Percentiles rank a stretch among this genome's conserved stretches.
phyloP scores from a whole-genome alignment of 2,888 invertebrate species.

The Trichogramma evanescens region DNA sequence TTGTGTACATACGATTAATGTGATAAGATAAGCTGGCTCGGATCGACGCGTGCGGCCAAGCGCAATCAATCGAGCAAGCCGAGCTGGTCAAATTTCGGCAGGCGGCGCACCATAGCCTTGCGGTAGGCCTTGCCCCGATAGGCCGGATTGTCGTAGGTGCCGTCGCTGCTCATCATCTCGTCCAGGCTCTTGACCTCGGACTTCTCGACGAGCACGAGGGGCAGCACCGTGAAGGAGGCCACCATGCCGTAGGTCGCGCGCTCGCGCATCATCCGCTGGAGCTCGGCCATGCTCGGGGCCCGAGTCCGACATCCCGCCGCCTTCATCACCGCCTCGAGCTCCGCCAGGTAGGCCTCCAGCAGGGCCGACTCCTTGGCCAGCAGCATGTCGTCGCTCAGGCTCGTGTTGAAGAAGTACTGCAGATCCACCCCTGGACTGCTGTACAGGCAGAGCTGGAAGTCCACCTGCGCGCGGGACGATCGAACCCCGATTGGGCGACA shows the following conservation, averaged over 20 bases:
- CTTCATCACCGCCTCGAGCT: conserved; percentile 30
- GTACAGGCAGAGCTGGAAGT: conserved; percentile 48
- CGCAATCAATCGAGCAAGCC: conserved; percentile 32
- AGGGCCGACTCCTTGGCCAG: conserved; percentile 25
- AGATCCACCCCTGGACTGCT: conserved; percentile 47
- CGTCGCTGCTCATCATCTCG: conserved; percentile 29
- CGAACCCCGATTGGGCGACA: background rate
- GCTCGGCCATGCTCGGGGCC: conserved; percentile 29
- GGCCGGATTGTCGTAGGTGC: conserved; percentile 22
- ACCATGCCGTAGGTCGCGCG: conserved; percentile 28
- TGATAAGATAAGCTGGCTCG: too few relatives aligned
- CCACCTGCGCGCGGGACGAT: conserved; percentile 43
- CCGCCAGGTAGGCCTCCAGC: conserved; percentile 30
- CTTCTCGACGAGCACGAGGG: conserved; percentile 32
- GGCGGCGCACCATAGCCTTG: conserved; percentile 27
- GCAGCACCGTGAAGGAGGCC: conserved; percentile 29
- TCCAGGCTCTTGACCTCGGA: conserved; percentile 27
- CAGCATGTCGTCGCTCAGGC: conserved; percentile 28
- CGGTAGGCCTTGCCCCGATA: conserved; percentile 23
- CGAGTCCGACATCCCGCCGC: conserved; percentile 30
- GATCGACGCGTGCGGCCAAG: too few relatives aligned
- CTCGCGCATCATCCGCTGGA: conserved; percentile 26
- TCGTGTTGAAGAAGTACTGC: conserved; percentile 48
- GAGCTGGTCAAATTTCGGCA: conserved; percentile 29
- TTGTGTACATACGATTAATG: too few relatives aligned